phyloP scores from a whole-genome alignment of 2,797 vertebrate species.

The Notolabrus celidotus region DNA sequence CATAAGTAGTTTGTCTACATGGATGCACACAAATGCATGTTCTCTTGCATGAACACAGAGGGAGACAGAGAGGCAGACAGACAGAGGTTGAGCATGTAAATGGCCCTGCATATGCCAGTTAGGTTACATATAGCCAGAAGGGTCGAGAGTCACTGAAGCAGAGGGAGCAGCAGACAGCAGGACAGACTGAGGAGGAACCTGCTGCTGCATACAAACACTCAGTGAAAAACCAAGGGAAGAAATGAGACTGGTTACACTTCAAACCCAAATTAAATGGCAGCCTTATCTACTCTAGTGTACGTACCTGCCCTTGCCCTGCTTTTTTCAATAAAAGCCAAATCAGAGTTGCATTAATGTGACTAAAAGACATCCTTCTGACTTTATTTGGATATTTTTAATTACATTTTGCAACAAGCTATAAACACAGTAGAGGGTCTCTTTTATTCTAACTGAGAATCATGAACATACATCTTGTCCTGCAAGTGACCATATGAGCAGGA shows the following conservation, averaged over 20 bases:
- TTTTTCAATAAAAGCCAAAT: too few relatives aligned
- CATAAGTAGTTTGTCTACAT: constrained; percentile 53
- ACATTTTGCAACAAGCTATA: too few relatives aligned
- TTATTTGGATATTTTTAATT: too few relatives aligned
- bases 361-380: too few relatives aligned
- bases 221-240: not conserved
- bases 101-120: constrained; percentile 31
- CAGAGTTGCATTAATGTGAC: too few relatives aligned
- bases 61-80: constrained; percentile 23
- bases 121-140: constrained; percentile 55
- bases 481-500: not conserved
- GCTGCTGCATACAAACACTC: constrained; percentile 55
- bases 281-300: not conserved
- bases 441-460: too few relatives aligned
- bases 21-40: constrained; percentile 52
- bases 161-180: constrained; percentile 54
- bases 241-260: not conserved
- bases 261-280: not conserved
- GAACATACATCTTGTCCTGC: not conserved
- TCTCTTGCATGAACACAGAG: constrained; percentile 57
- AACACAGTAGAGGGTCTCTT: too few relatives aligned
- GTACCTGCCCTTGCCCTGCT: not conserved
- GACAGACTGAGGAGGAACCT: constrained; percentile 41
- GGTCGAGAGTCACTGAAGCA: constrained; percentile 43
- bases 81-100: constrained; percentile 33